Evolutionary conservation across 2,888 invertebrate genomes (phyloP), one percentile per base, ranked within the genome.

Genomic region (Pachymerium ferrugineum): DNA sequence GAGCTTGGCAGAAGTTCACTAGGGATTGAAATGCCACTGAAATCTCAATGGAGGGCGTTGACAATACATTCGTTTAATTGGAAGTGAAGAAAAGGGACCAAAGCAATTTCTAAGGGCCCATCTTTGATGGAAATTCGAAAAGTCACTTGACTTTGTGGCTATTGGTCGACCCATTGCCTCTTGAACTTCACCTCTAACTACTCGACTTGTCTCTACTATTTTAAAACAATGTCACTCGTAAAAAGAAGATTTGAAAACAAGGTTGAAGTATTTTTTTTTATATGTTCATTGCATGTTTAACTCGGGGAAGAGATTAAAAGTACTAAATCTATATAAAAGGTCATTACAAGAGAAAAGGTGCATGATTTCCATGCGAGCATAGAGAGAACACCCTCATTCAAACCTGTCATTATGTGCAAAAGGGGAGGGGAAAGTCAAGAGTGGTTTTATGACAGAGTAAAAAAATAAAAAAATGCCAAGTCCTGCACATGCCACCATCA

Each of bases 401-500:
- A n/a, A n/a, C n/a, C 47, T 47, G 47, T 47, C n/a, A 47, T 47
- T 47, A 47, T 16, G 47, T 47, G 47, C 42, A 47, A 47, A 42
- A 16, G 16, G 19, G 47, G 47, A 3, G 19, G 47, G 47, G 47
- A 16, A 16, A 8, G 10, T 47, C 16, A 47, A 47, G 47, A 47
- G 47, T 47, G 47, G 19, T 47, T 47, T 47, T 47, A 47, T 16
- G 47, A 47, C 16, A 3, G 47, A 6, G 8, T n/a, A n/a, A 6
- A n/a, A 8, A n/a, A n/a, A n/a, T n/a, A n/a, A 8, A n/a, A 16
- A 47, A 47, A 47, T 16, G 22, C 22, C 47, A 47, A 47, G 47
- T 47, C 16, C 47, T 47, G 22, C 47, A 47, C 47, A 47, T 47
- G 47, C 47, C 22, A 47, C 47, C 47, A 16, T 47, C 47, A 47